Conservation (phyloP, 2,888 invertebrate species). For the Acrocera orbiculus region DNA sequence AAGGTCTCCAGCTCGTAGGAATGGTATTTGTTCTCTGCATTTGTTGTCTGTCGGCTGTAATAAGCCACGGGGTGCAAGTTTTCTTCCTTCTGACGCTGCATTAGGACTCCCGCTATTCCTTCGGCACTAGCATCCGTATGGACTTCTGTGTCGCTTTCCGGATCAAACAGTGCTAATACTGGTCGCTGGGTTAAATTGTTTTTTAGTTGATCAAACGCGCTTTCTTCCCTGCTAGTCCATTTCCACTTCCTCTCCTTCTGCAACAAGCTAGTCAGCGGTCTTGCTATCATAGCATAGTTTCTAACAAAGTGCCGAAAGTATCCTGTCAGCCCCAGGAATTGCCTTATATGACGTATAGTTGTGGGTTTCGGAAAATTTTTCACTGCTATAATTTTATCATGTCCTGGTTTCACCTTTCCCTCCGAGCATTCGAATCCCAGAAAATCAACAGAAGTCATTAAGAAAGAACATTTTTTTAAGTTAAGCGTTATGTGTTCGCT, state of each 20-base stretch:
- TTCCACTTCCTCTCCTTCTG: conserved; percentile 5
- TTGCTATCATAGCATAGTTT: conserved; percentile 11
- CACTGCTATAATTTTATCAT: conserved; percentile 14
- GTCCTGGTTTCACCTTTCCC: conserved; percentile 13
- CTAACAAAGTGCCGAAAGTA: conserved; percentile 18
- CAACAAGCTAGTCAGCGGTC: conserved; percentile 11
- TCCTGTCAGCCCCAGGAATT: conserved; percentile 17
- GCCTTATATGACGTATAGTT: conserved; percentile 14
- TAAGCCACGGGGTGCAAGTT: conserved; percentile 11
- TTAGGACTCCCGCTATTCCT: conserved; percentile 14
- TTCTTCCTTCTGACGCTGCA: conserved; percentile 11
- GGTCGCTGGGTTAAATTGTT: conserved; percentile 9
- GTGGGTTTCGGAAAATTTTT: conserved; percentile 11
- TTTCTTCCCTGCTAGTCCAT: conserved; percentile 9
- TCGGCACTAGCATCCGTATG: conserved; percentile 15
- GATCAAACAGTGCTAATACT: conserved; percentile 11
- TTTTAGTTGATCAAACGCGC: conserved; percentile 5
- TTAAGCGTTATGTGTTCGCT: conserved; percentile 4
- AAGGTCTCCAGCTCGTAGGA: conserved; percentile 21
- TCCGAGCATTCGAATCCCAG: conserved; percentile 15
- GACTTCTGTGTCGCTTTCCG: conserved; percentile 12
- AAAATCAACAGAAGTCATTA: conserved; percentile 12
- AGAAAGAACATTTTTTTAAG: conserved; percentile 11
- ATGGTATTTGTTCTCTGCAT: conserved; percentile 16
- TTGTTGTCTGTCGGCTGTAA: conserved; percentile 16